Evolutionary conservation across 1,140 invertebrate species (phyloP).

Genomic region (Lordiphosa clarofinis): DNA sequence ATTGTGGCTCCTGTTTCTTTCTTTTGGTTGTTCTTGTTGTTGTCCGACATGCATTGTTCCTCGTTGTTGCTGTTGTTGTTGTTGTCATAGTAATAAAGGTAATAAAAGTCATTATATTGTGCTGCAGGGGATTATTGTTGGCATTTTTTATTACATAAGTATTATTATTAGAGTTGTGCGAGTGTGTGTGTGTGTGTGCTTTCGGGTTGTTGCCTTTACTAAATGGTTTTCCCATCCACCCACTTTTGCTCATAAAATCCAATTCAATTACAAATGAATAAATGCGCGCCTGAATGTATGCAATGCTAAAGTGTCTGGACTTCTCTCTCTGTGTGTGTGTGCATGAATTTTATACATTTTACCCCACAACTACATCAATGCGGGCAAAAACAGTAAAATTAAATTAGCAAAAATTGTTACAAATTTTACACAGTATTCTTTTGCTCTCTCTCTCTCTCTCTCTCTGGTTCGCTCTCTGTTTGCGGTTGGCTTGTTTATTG

Average conservation of each 20-base stretch:
- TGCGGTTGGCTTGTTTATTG: conserved; percentile 49
- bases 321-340: conserved; percentile 5
- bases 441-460: conserved; percentile 1
- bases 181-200: conserved; percentile 17
- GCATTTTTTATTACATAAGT: conserved; percentile 56
- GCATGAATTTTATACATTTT: conserved; percentile 10
- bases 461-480: conserved; percentile 13
- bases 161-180: conserved; percentile 47
- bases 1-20: conserved; percentile 9
- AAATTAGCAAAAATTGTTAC: conserved; percentile 65
- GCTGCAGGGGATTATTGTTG: conserved; percentile 67
- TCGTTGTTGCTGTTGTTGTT: conserved; percentile 20
- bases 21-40: conserved; percentile 14
- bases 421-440: conserved; percentile 28
- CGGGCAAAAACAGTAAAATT: conserved; percentile 52
- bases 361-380: conserved; percentile 23
- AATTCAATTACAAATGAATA: conserved; percentile 58
- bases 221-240: conserved; percentile 13
- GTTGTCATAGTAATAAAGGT: conserved; percentile 67
- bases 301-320: conserved; percentile 16
- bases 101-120: conserved; percentile 75
- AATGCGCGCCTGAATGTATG: conserved; percentile 31
- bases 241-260: conserved; percentile 44
- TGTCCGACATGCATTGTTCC: conserved; percentile 31
- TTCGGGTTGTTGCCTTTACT: conserved; percentile 28